Evolutionary conservation across 2,888 invertebrate genomes (phyloP).

Genomic region (Lobophora halterata): DNA sequence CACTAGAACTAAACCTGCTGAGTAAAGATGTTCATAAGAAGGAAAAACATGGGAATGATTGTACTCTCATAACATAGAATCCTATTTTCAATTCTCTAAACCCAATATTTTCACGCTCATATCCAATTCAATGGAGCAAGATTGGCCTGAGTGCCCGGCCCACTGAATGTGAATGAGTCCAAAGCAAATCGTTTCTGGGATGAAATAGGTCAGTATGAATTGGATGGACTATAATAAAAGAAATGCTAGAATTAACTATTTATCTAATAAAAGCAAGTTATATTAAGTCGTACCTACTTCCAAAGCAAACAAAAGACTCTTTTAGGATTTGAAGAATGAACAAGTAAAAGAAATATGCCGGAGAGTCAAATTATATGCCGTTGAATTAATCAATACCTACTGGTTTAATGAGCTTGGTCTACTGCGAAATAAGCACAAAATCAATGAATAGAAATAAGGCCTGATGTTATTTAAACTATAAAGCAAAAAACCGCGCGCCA

Average conservation of each 20-base stretch:
- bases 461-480: slow-evolving; percentile 1
- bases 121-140: background rate
- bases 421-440: background rate
- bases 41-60: too few relatives aligned
- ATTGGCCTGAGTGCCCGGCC: background rate
- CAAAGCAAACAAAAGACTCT: too few relatives aligned
- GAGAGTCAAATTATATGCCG: background rate
- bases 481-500: slow-evolving; percentile 13
- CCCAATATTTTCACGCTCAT: too few relatives aligned
- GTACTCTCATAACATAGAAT: too few relatives aligned
- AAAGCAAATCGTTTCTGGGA: slow-evolving; percentile 1
- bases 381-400: background rate
- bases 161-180: background rate
- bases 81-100: too few relatives aligned
- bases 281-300: too few relatives aligned
- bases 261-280: background rate
- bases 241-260: too few relatives aligned
- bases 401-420: slow-evolving; percentile 4
- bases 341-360: background rate
- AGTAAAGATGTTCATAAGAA: too few relatives aligned
- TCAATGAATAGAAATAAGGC: slow-evolving; percentile 12
- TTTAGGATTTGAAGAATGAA: too few relatives aligned
- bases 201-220: slow-evolving; percentile 2
- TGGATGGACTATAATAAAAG: background rate
- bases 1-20: too few relatives aligned